Evolutionary conservation across 2,888 invertebrate genomes (phyloP), one percentile per base, ranked within the genome.

Genomic region (Pasiphila rectangulata): DNA sequence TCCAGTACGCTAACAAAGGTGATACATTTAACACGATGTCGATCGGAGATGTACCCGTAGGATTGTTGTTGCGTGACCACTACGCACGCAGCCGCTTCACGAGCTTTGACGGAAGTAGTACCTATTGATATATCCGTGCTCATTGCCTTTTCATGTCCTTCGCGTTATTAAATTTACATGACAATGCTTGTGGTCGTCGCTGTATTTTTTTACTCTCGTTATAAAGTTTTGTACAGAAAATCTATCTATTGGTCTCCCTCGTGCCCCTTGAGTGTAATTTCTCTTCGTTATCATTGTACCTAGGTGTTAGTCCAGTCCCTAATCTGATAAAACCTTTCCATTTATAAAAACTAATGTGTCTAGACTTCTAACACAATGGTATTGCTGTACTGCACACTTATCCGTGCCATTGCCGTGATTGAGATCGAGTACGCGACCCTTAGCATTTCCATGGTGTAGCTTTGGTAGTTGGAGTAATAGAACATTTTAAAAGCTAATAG

Each of bases 1-100:
- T 34, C 38, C 29, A 21, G 41, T 37, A 25, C 20, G 29, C 48
- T 49, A 20, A 45, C 36, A 50, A 37, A 37, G 41, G 50, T 50
- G 54, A 44, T 42, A 51, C 42, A 54, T 50, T 52, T 59, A 59
- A 51, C 51, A 61, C 50, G 54, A 54, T 54, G 51, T 58, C 55
- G 51, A 53, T 51, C 52, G 44, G 56, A 59, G 54, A 57, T 56
- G 58, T 58, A 47, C 56, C 57, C 48, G 51, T 48, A 19, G 32
- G 46, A 51, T 56, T 54, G 52, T 45, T 57, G 37, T 60, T 55
- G 62, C 79, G 79, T 79, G 79, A 79, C 75, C 66, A 59, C 64
- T 55, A 67, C 68, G 64, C 79, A 78, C 76, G 79, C 69, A 60
- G 64, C 59, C 62, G 61, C 60, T 69, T 67, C 67, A 69, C 67